Evolutionary conservation across 2,113 vertebrate species (phyloP).

Genomic region (Ploceus nigricollis): DNA sequence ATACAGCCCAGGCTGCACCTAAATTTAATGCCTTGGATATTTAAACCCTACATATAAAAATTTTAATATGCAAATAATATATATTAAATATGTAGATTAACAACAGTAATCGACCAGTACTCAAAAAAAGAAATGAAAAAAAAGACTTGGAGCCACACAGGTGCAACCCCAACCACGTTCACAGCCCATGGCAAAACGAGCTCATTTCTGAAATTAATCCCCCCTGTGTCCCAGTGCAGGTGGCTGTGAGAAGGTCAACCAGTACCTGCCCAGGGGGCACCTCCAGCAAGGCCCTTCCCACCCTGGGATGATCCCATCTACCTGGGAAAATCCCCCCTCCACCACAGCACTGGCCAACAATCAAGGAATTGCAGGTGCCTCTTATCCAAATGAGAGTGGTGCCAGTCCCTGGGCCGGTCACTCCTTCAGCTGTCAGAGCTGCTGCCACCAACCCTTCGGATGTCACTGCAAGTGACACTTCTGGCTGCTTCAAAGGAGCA

Average conservation of each 20-base stretch:
- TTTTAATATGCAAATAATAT: neutral
- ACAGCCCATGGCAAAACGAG: rapidly evolving
- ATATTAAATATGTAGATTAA: neutral
- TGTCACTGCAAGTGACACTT: conserved; percentile 27
- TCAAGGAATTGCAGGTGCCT: conserved; percentile 41
- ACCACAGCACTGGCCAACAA: neutral
- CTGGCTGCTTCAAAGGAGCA: conserved; percentile 17
- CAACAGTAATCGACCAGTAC: neutral
- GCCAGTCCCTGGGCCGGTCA: neutral
- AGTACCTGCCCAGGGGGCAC: neutral
- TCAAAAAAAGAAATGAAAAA: rapidly evolving
- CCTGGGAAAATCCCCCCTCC: neutral
- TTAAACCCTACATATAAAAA: neutral
- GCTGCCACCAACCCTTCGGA: neutral
- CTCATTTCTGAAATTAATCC: neutral
- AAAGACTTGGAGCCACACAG: rapidly evolving
- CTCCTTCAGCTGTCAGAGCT: conserved; percentile 50
- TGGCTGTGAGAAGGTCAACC: neutral
- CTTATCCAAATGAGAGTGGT: conserved; percentile 45
- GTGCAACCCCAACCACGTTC: neutral
- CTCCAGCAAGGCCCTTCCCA: neutral
- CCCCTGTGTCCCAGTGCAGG: neutral
- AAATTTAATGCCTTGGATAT: neutral
- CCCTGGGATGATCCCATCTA: neutral
- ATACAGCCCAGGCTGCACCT: neutral